Evolutionary conservation across 2,113 vertebrate genomes (phyloP).

Genomic region (Scopus umbretta): DNA sequence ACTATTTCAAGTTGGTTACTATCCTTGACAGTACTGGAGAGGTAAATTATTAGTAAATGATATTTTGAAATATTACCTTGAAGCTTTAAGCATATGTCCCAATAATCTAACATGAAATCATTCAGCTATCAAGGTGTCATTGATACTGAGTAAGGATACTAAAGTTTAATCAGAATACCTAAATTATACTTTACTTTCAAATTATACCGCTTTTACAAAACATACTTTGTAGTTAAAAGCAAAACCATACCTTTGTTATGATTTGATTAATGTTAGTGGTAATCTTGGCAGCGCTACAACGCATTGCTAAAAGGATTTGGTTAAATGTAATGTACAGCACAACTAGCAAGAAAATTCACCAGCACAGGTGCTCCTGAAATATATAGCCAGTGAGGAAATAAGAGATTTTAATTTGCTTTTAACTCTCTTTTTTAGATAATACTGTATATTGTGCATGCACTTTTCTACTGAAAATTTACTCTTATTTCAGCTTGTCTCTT

Average conservation of each 20-base stretch:
- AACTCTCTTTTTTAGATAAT: background rate
- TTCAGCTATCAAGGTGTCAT: background rate
- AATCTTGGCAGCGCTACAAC: background rate
- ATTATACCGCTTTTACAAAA: background rate
- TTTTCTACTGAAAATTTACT: background rate
- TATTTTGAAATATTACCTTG: background rate
- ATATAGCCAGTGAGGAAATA: background rate
- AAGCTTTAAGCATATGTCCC: background rate
- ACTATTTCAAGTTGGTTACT: background rate
- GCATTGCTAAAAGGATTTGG: background rate
- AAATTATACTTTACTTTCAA: background rate
- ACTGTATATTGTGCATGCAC: background rate
- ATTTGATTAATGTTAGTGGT: background rate
- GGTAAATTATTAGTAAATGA: background rate
- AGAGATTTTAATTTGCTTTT: background rate
- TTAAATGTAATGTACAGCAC: background rate
- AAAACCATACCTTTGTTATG: background rate
- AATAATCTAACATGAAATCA: background rate
- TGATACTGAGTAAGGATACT: background rate
- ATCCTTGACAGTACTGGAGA: background rate
- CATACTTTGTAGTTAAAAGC: background rate
- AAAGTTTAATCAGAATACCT: background rate
- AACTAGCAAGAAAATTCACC: background rate
- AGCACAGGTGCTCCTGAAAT: background rate
- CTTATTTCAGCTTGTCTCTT: background rate